Base-by-base conservation (phyloP, 2,113 vertebrate species). In the Brachyhypopomus occidentalis region DNA sequence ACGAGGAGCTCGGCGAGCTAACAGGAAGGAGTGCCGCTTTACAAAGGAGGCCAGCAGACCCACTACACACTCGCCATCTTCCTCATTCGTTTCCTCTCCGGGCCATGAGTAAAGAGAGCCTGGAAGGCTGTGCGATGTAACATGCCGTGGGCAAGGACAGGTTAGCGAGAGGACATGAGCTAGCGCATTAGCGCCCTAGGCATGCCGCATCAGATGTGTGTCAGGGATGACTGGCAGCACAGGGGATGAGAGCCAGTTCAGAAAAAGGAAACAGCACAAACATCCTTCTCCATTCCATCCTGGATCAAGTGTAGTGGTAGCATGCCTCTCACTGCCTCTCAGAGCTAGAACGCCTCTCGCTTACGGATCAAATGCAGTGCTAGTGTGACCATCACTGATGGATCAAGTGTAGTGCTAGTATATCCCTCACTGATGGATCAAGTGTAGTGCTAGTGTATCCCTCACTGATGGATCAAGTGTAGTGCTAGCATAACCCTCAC, bases 21-120 rank as follows among this genome's bases (percentile, higher is more conserved):
- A 85, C 86, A 87, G 87, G 84, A 90, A 83, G 80, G 59, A 17
- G 11, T 77, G 78, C 45, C 64, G 72, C 48, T 72, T 87, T 80
- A 85, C 75, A 63, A 69, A 85, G 80, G 27, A 59, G 62, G 64
- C 84, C 59, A 76, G 77, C 79, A 81, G 60, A 75, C 62, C 60
- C 74, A 79, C 84, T 64, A 87, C 81, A 85, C 77, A 80, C 58
- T 27, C 56, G 14, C 45, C 36, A 52, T 67, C 78, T 79, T 82
- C 66, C 20, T 72, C 20, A 64, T 34, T 22, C 71, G 64, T 55
- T 82, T 82, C 22, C 78, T 78, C 74, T 82, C 63, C 78, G 75
- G 48, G 70, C 2, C 0, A 62, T 66, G 58, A 83, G 41, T 64
- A 23, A 76, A 79, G 66, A 72, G 30, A 77, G 56, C 83, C 80